Base-by-base conservation (phyloP, 2,888 invertebrate species). In the Nebria salina region DNA sequence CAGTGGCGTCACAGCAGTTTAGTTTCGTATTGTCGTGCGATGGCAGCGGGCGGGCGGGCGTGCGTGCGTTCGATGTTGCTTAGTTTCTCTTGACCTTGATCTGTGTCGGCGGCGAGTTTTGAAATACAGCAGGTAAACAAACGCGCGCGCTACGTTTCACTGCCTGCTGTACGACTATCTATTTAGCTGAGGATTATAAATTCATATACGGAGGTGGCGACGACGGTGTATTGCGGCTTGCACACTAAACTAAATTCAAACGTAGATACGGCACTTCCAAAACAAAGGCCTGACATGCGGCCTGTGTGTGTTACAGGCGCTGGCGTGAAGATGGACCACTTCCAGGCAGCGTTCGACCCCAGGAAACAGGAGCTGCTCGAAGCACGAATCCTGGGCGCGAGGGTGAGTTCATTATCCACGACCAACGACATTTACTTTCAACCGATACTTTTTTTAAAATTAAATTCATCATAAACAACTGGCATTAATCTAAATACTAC, bases 341-440 rank as follows among this genome's bases (percentile, higher is more conserved):
- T 97, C 94, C 96, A 96, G 93, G 94, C 96, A 92, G 95, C 95
- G 92, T 93, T 98, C 92, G 98, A 98, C 93, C 98, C 98, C 90
- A 94, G 98, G 91, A 98, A 98, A 92, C 98, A 98, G 93, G 98
- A 98, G 93, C 94, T 98, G 90, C 93, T 98, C 91, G 98, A 98
- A 93, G 98, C 98, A 89, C 95, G 98, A 91, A 97, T 97, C 92
- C 94, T 97, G 90, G 97, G 97, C 91, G 95, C 95, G 91, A 94
- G 97, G 96, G 97, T 97, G 91, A 94, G 96, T 93, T 78, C 75
- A 41, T 11, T 73, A 42, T 43, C 68, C 72, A 72, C 80, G 72
- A 72, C 80, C 79, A 20, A 77, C 75, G 84, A 83, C 84, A 84
- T 84, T 84, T 54, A 8, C 4, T 13, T 8, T 54, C 54, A 54